Evolutionary conservation across 2,113 vertebrate genomes (phyloP).

Genomic region (Oceanodroma tethys): DNA sequence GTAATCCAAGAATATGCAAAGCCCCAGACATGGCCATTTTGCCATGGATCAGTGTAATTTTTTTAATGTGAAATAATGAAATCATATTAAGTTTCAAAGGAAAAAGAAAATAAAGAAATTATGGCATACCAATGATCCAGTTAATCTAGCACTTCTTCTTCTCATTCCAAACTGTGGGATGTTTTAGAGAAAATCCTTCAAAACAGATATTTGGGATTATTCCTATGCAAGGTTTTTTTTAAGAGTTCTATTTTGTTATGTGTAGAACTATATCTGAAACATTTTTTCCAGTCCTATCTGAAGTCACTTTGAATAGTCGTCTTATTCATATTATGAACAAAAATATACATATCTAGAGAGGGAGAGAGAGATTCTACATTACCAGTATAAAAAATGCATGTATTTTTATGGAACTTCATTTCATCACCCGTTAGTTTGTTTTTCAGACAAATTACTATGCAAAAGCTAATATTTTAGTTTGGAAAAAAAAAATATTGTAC

Average conservation of each 20-base stretch:
- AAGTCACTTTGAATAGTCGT: not conserved
- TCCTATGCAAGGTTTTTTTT: not conserved
- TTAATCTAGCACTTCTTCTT: not conserved
- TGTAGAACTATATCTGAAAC: not conserved
- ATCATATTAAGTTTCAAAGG: not conserved
- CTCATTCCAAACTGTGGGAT: not conserved
- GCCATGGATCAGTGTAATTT: not conserved
- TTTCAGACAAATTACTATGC: not conserved
- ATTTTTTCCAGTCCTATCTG: not conserved
- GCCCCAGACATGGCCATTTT: not conserved
- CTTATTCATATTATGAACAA: not conserved
- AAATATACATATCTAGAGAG: not conserved
- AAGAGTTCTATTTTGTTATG: not conserved
- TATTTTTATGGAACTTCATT: not conserved
- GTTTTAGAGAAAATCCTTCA: not conserved
- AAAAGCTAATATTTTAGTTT: not conserved
- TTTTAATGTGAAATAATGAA: not conserved
- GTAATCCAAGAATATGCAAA: not conserved
- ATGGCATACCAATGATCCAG: not conserved
- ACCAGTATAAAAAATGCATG: not conserved
- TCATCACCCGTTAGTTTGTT: not conserved
- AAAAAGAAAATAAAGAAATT: not conserved
- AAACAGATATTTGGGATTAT: not conserved
- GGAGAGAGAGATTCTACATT: not conserved
- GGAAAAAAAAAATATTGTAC: not conserved